Conservation (phyloP, 2,797 vertebrate genomes). For the Phataginus tricuspis region DNA sequence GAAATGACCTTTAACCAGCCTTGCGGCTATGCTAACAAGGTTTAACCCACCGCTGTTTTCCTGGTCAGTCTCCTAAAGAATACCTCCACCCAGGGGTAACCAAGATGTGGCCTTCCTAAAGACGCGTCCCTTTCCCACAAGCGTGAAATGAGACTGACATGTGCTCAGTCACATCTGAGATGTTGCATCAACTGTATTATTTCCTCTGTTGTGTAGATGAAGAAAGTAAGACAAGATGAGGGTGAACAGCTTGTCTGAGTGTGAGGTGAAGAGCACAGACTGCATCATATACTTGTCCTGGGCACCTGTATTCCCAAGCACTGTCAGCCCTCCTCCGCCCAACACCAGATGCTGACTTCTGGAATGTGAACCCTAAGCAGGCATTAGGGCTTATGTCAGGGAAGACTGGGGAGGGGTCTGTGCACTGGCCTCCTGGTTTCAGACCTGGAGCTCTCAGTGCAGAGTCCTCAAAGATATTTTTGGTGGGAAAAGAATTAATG, state of each 20-base stretch:
- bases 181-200: background rate
- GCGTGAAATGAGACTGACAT: background rate
- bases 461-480: background rate
- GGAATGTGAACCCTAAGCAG: background rate
- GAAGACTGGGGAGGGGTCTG: accelerated
- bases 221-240: background rate
- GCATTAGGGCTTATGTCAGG: background rate
- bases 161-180: background rate
- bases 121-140: background rate
- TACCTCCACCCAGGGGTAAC: background rate
- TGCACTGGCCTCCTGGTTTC: background rate
- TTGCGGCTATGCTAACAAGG: background rate
- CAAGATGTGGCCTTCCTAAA: background rate
- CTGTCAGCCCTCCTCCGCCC: background rate
- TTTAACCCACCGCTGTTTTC: background rate
- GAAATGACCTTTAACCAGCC: background rate
- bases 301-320: background rate
- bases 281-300: background rate
- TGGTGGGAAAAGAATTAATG: background rate
- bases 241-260: background rate
- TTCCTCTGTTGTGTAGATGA: background rate
- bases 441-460: background rate
- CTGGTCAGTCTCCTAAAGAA: background rate
- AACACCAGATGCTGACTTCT: background rate
- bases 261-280: background rate